phyloP scores from a whole-genome alignment of 2,797 vertebrate genomes.

The Knipowitschia caucasica region DNA sequence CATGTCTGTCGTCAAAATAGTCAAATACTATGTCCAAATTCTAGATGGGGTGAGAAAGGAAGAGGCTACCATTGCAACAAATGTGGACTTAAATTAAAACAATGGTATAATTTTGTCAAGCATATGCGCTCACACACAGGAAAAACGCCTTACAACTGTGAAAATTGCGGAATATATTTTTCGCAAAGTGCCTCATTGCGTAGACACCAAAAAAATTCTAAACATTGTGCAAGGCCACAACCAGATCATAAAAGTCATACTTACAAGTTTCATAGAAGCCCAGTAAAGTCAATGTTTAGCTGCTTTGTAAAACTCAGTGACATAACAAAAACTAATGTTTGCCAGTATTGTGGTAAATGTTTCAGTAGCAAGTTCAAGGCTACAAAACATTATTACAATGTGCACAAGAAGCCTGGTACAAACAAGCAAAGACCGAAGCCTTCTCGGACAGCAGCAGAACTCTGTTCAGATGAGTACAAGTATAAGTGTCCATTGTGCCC shows the following conservation, averaged over 20 bases:
- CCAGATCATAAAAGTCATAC: slow-evolving; percentile 5
- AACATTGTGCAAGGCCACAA: slow-evolving; percentile 44
- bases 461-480: slow-evolving; percentile 15
- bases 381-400: slow-evolving; percentile 42
- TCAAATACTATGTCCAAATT: background rate
- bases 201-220: slow-evolving; percentile 54
- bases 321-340: slow-evolving; percentile 49
- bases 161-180: slow-evolving; percentile 69
- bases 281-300: slow-evolving; percentile 21
- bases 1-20: slow-evolving; percentile 49
- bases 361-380: slow-evolving; percentile 41
- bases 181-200: slow-evolving; percentile 46
- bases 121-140: slow-evolving; percentile 71
- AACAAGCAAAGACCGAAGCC: slow-evolving; percentile 30
- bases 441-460: slow-evolving; percentile 29
- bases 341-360: slow-evolving; percentile 53
- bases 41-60: slow-evolving; percentile 14
- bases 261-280: background rate
- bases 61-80: slow-evolving; percentile 52
- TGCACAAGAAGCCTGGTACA: slow-evolving; percentile 31
- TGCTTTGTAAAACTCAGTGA: slow-evolving; percentile 77
- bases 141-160: slow-evolving; percentile 66
- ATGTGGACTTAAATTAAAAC: slow-evolving; percentile 61
- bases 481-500: slow-evolving; percentile 75
- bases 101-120: slow-evolving; percentile 27